These are phyloP conservation scores for Otus sunia DNA, from an alignment of 2,113 vertebrate genomes.

Conservation along the genomic window DNA sequence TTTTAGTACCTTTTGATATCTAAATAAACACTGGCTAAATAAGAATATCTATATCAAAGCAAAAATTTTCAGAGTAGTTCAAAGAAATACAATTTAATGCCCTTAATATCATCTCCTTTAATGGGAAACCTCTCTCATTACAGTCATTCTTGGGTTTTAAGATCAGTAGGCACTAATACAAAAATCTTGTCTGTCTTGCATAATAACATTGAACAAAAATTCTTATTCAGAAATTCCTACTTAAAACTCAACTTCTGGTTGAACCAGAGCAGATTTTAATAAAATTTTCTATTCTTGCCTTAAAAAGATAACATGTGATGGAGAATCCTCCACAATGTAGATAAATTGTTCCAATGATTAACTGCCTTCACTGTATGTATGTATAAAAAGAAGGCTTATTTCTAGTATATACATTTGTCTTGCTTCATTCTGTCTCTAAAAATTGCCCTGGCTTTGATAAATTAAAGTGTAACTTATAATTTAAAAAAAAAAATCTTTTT, in stretches of 20 bases:
- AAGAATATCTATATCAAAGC: conserved; percentile 51
- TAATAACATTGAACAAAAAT: conserved; percentile 2
- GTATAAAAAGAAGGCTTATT: conserved; percentile 49
- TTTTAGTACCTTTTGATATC: conserved; percentile 36
- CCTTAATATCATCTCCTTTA: conserved; percentile 13
- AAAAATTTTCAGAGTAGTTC: conserved; percentile 4
- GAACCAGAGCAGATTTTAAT: conserved; percentile 31
- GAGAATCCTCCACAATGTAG: conserved; percentile 41
- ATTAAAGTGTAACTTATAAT: conserved; percentile 50
- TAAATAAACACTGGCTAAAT: conserved; percentile 40
- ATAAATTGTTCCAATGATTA: conserved; percentile 54
- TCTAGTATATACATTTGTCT: conserved; percentile 53
- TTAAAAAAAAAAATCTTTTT: conserved; percentile 3
- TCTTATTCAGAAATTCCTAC: conserved; percentile 1
- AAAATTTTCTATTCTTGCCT: conserved; percentile 32
- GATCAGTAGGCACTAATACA: neutral
- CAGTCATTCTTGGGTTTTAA: neutral
- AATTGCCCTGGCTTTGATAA: conserved; percentile 38
- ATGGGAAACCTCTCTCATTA: conserved; percentile 19
- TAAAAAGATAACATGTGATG: conserved; percentile 50
- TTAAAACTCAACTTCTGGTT: conserved; percentile 23
- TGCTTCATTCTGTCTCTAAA: conserved; percentile 49
- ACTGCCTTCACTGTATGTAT: conserved; percentile 35
- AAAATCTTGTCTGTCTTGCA: conserved; percentile 6
- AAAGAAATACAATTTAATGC: conserved; percentile 32